phyloP scores from a whole-genome alignment of 1,140 invertebrate genomes.

The Zaprionus lachaisei region DNA sequence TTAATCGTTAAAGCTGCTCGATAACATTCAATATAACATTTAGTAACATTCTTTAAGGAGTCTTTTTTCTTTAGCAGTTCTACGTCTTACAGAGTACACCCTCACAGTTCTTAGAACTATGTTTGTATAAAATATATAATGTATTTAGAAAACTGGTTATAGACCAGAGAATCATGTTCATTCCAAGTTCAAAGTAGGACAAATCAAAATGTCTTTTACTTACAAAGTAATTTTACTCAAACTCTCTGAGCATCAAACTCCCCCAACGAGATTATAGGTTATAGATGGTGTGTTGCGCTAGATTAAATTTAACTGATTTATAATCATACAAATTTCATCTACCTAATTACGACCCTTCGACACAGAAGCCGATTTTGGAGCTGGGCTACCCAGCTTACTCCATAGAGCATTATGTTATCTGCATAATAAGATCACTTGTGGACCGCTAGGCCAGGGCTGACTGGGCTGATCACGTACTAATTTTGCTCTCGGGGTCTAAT shows the following conservation, averaged over 20 bases:
- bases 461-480: slow-evolving; percentile 46
- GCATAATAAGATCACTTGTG: slow-evolving; percentile 41
- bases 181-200: neutral
- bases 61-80: no score
- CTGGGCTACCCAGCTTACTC: neutral
- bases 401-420: slow-evolving; percentile 18
- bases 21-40: no score
- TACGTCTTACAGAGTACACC: no score
- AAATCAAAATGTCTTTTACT: neutral
- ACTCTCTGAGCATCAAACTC: neutral
- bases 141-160: no score
- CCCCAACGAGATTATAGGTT: neutral
- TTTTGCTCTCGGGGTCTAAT: slow-evolving; percentile 36
- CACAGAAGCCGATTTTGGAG: neutral
- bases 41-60: no score
- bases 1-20: no score
- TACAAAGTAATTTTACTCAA: neutral
- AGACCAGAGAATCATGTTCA: no score
- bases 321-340: neutral
- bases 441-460: slow-evolving; percentile 35
- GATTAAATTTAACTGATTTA: slow-evolving; percentile 2
- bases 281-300: neutral
- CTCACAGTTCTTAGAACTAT: no score
- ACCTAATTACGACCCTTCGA: neutral
- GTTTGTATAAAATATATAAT: no score